Conservation (phyloP, 2,888 invertebrate species). For the Danaus chrysippus region DNA sequence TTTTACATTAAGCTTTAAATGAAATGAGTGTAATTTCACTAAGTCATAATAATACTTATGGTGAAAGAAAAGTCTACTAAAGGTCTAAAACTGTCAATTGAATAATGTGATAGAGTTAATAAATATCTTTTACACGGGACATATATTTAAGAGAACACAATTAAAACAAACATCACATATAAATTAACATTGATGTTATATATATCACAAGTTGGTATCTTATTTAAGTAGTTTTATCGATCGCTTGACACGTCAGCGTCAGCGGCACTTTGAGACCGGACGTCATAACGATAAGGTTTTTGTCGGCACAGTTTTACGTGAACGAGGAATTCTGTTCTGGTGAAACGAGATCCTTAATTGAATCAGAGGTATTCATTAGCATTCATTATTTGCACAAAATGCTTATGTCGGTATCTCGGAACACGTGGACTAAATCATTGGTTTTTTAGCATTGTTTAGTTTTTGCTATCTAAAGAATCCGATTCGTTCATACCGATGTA, state of each 20-base stretch:
- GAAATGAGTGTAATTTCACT: too few relatives aligned
- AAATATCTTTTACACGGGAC: too few relatives aligned
- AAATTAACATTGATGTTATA: not conserved
- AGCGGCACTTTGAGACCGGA: constrained; percentile 54
- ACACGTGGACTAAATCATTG: not conserved
- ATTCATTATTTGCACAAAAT: constrained; percentile 9
- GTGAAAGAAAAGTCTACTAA: too few relatives aligned
- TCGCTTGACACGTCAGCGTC: constrained; percentile 56
- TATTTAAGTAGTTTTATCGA: constrained; percentile 54
- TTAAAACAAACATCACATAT: constrained; percentile 1
- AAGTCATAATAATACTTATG: too few relatives aligned
- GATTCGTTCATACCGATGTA: not conserved
- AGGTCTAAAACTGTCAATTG: too few relatives aligned
- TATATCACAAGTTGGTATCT: constrained; percentile 28
- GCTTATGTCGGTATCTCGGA: constrained; percentile 2
- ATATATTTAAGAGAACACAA: not conserved
- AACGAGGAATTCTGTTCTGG: constrained; percentile 17
- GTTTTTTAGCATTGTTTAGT: not conserved
- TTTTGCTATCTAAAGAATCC: not conserved
- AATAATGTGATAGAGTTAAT: too few relatives aligned
- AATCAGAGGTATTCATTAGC: constrained; percentile 20
- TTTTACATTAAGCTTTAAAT: too few relatives aligned
- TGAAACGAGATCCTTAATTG: constrained; percentile 21
- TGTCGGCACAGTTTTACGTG: constrained; percentile 17
- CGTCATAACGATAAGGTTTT: constrained; percentile 18